These are phyloP conservation scores for Pectinophora gossypiella DNA, from an alignment of 1,140 invertebrate genomes.

Conservation along the genomic window DNA sequence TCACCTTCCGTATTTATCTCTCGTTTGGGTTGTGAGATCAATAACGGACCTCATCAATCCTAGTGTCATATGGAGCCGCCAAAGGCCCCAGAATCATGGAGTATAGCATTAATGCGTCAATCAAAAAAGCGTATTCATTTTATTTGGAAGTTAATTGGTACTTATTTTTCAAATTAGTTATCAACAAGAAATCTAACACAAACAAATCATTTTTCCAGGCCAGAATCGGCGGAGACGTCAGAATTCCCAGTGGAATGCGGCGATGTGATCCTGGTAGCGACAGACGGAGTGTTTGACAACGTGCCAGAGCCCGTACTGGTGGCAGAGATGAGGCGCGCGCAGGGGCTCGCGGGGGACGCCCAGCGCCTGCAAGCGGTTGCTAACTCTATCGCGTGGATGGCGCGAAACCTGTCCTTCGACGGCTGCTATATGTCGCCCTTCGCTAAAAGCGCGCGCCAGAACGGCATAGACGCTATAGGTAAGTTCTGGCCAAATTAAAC, in stretches of 20 bases:
- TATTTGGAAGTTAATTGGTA: no score
- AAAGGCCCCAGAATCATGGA: no score
- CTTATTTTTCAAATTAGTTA: slow-evolving; percentile 9
- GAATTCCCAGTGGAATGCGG: slow-evolving; percentile 95
- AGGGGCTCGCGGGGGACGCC: slow-evolving; percentile 75
- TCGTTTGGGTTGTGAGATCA: no score
- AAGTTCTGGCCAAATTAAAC: no score
- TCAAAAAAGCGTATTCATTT: no score
- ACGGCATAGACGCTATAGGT: slow-evolving; percentile 95
- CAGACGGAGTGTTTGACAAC: slow-evolving; percentile 99
- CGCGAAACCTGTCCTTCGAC: slow-evolving; percentile 94
- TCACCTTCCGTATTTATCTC: no score
- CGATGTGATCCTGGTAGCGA: slow-evolving; percentile 96
- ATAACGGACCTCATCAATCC: no score
- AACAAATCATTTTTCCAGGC: slow-evolving; percentile 75
- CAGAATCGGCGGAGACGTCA: slow-evolving; percentile 92
- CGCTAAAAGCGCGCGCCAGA: slow-evolving; percentile 91
- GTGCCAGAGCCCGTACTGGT: slow-evolving; percentile 93
- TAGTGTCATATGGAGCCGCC: no score
- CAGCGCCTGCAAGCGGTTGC: slow-evolving; percentile 90
- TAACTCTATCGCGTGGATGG: slow-evolving; percentile 96
- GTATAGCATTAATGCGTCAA: no score
- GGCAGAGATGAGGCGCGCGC: slow-evolving; percentile 82
- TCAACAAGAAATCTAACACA: no score
- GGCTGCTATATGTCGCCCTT: slow-evolving; percentile 97